Evolutionary conservation across 2,113 vertebrate genomes (phyloP).

Genomic region (Xiphorhynchus elegans): DNA sequence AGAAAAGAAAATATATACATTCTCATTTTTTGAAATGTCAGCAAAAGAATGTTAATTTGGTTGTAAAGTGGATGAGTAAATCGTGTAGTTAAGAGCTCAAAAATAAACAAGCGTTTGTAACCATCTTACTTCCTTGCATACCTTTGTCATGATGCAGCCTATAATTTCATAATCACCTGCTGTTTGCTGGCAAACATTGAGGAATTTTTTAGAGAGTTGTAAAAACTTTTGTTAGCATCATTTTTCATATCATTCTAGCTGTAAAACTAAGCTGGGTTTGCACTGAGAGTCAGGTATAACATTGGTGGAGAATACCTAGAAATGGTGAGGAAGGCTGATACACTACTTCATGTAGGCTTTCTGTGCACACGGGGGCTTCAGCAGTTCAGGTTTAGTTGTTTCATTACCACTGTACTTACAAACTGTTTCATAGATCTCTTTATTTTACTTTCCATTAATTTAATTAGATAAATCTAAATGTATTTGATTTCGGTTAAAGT

Average conservation of each 20-base stretch:
- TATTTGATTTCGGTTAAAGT: not conserved
- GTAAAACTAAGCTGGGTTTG: slow-evolving; percentile 5
- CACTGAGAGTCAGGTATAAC: not conserved
- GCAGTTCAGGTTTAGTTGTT: not conserved
- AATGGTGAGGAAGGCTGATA: not conserved
- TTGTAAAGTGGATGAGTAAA: slow-evolving; percentile 36
- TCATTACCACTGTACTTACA: not conserved
- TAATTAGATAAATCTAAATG: not conserved
- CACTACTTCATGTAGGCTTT: not conserved
- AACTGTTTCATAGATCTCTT: not conserved
- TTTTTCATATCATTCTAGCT: slow-evolving; percentile 7
- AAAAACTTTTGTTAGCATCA: slow-evolving; percentile 28
- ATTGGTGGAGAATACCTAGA: fast-evolving
- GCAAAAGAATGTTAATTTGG: slow-evolving; percentile 27
- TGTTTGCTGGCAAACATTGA: slow-evolving; percentile 38
- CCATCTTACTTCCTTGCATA: not conserved
- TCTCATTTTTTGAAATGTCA: slow-evolving; percentile 9
- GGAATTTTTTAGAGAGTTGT: slow-evolving; percentile 8
- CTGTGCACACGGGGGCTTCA: not conserved
- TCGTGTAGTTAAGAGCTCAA: slow-evolving; percentile 4
- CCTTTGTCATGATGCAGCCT: not conserved
- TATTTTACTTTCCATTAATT: not conserved
- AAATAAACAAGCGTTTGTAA: slow-evolving; percentile 41
- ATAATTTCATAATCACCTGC: slow-evolving; percentile 43
- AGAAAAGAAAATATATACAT: not conserved